Conservation (phyloP, 2,113 vertebrate genomes). For the Perca fluviatilis region DNA sequence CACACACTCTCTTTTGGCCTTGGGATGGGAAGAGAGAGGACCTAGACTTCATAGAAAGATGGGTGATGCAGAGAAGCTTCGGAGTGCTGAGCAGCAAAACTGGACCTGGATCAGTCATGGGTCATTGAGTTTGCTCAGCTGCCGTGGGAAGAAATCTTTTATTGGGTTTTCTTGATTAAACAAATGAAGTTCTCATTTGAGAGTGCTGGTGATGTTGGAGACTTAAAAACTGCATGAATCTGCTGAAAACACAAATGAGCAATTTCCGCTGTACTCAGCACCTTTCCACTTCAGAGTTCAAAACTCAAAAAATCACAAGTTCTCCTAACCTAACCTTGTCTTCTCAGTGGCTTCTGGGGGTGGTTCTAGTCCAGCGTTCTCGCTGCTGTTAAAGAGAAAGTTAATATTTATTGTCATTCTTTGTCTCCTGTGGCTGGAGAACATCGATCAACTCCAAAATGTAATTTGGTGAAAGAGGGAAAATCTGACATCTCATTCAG, state of each 20-base stretch:
- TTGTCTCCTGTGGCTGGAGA: neutral
- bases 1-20: neutral
- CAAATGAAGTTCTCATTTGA: conserved; percentile 37
- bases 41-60: conserved; percentile 5
- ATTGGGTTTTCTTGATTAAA: conserved; percentile 43
- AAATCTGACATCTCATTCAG: neutral
- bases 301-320: neutral
- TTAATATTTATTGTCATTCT: neutral
- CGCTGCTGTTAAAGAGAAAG: neutral
- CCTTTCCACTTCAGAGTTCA: neutral
- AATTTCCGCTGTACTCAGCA: conserved; percentile 4
- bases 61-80: neutral
- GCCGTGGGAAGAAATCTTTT: conserved; percentile 28
- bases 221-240: conserved; percentile 6
- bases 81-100: neutral
- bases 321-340: neutral
- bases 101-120: conserved; percentile 16
- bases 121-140: conserved; percentile 28
- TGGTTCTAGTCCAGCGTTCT: neutral
- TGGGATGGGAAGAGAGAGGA: neutral
- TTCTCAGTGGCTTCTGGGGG: neutral
- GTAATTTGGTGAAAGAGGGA: neutral
- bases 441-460: conserved; percentile 5
- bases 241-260: conserved; percentile 9
- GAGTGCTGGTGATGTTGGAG: neutral